Evolutionary conservation across 2,113 vertebrate species (phyloP), one percentile per base, ranked within the genome.

Genomic region (Psettodes erumei): DNA sequence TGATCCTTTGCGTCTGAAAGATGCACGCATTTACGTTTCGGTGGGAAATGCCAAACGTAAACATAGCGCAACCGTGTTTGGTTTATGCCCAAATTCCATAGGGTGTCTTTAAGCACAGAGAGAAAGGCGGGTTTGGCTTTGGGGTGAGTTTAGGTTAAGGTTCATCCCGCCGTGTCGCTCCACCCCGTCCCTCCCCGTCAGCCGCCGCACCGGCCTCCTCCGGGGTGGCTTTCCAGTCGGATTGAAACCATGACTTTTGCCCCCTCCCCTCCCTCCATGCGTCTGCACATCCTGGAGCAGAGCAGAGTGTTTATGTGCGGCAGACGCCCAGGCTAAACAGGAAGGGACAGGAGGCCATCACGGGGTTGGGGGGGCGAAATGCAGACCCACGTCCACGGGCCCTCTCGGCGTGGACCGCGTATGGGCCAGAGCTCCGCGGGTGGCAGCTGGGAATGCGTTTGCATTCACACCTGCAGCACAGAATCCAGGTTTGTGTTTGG

Each of bases 321-420:
- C 95, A 95, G 96, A 94, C 95, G 94, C 94, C 94, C 95, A 95
- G 96, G 96, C 96, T 96, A 98, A 98, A 98, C 96, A 98, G 97
- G 96, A 97, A 96, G 94, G 94, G 94, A 95, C 94, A 77, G 91
- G 93, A 89, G 89, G 95, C 94, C 91, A 90, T 96, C 95, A 96
- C 94, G n/a, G n/a, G n/a, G n/a, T n/a, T 93, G 79, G 80, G 82
- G 84, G 86, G 45, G 75, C 56, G 1, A 43, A 67, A 68, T 50
- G 53, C 66, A 82, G 81, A 68, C 81, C 75, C 28, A 74, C 66
- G 53, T 69, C 82, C 58, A 69, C 63, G 56, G 42, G 59, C 37
- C 42, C 65, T 67, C 71, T 79, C 56, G 38, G 12, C 21, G 1
- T 43, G 48, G 54, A 72, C 86, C 69, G 54, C 84, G 71, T 28